Evolutionary conservation across 2,113 vertebrate genomes (phyloP).

Genomic region (Bufo bufo): DNA sequence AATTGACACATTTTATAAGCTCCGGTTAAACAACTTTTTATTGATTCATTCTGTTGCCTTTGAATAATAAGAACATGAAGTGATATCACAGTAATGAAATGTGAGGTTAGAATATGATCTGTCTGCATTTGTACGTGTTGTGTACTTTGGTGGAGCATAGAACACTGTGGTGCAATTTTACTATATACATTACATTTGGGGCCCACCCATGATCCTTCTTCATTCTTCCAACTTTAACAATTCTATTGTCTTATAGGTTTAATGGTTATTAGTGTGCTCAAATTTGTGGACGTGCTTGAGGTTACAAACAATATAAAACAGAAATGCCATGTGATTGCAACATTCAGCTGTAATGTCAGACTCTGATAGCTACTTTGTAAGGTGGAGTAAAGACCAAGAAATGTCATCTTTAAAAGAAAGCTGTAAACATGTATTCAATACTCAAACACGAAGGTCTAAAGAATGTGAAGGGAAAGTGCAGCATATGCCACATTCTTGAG

Average conservation of each 20-base stretch:
- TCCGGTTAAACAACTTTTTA: too few species aligned
- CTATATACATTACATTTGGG: constrained; percentile 1
- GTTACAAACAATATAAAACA: constrained; percentile 17
- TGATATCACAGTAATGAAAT: not conserved
- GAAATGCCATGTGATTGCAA: constrained; percentile 27
- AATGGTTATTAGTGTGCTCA: not conserved
- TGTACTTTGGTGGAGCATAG: not conserved
- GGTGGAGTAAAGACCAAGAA: not conserved
- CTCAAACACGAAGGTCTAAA: not conserved
- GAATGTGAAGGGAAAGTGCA: not conserved
- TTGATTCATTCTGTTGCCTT: not conserved
- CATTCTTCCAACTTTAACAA: not conserved
- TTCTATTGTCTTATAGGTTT: not conserved
- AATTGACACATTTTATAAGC: too few species aligned
- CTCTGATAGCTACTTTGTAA: not conserved
- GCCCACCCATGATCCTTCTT: not conserved
- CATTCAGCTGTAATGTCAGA: not conserved
- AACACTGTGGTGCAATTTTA: not conserved
- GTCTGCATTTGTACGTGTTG: not conserved
- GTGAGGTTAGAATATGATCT: not conserved
- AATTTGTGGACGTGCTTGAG: not conserved
- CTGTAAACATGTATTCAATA: not conserved
- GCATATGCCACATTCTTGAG: not conserved
- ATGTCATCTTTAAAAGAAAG: not conserved
- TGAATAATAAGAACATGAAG: not conserved